phyloP scores from a whole-genome alignment of 2,113 vertebrate species.

The Nicator chloris region DNA sequence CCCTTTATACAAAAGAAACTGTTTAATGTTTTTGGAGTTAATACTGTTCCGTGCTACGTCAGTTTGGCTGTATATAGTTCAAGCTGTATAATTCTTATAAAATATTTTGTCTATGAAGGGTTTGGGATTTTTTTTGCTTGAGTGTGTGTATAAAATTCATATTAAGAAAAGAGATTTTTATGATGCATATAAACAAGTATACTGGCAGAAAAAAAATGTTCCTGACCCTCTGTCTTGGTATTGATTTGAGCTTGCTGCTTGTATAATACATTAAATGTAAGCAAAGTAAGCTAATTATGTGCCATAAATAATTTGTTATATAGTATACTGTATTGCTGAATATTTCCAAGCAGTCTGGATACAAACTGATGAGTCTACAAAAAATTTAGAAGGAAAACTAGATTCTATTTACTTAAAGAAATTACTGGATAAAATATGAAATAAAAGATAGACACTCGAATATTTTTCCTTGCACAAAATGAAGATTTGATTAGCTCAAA shows the following conservation, averaged over 20 bases:
- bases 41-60: not conserved
- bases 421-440: not conserved
- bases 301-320: conserved; percentile 29
- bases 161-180: not conserved
- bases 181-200: not conserved
- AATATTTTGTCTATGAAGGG: not conserved
- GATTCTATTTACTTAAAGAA: not conserved
- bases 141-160: not conserved
- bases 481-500: not conserved
- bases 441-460: not conserved
- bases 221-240: not conserved
- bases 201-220: not conserved
- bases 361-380: not conserved
- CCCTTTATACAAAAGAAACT: not conserved
- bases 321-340: not conserved
- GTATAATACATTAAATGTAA: not conserved
- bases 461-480: not conserved
- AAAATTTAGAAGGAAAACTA: not conserved
- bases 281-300: conserved; percentile 9
- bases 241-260: conserved; percentile 33
- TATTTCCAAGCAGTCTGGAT: not conserved
- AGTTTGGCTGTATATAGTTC: not conserved
- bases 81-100: not conserved
- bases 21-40: not conserved
- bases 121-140: not conserved